Base-by-base conservation (phyloP, 2,113 vertebrate genomes). In the Pomatostomus ruficeps region DNA sequence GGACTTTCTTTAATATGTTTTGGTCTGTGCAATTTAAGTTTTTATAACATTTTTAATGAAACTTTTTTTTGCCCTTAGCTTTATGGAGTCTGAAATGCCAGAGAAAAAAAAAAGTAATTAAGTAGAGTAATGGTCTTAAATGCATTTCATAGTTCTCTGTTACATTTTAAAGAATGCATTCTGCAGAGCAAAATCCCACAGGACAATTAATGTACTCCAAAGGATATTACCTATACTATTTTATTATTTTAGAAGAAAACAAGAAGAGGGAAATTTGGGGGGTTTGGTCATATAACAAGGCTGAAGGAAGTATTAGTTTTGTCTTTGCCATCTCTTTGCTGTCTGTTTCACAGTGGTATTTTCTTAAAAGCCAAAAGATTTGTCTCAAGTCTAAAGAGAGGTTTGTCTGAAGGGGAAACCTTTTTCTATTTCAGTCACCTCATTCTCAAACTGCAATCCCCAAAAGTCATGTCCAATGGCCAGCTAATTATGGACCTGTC, bases 11-110 rank as follows among this genome's bases (percentile, higher is more conserved):
- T 61, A 85, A 82, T 82, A 49, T 83, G 43, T 33, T 82, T 70
- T 83, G 33, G 31, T 82, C 58, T 57, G 23, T 76, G 33, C 46
- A 76, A 40, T 95, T 93, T 88, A 66, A 58, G 29, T 73, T 82
- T 94, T 94, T 88, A 61, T 66, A 88, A 70, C 42, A 43, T 58
- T 88, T 89, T 81, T 76, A 91, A 89, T 90, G 58, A 96, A 85
- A 70, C 43, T 67, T 51, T 33, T 78, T 96, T 89, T 91, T 86
- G 9, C 59, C 48, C 63, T 73, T 83, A 79, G 46, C 42, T 91
- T 91, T 91, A 78, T 89, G n/a, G 45, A 78, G 57, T 43, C 55
- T 57, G 62, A 89, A 93, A 93, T 88, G 75, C 54, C 54, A 58
- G 51, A 76, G 63, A 19, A 74, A 82, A 83, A 84, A n/a, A 85